Conservation (phyloP, 2,113 vertebrate genomes). For the Paradisaea rubra region DNA sequence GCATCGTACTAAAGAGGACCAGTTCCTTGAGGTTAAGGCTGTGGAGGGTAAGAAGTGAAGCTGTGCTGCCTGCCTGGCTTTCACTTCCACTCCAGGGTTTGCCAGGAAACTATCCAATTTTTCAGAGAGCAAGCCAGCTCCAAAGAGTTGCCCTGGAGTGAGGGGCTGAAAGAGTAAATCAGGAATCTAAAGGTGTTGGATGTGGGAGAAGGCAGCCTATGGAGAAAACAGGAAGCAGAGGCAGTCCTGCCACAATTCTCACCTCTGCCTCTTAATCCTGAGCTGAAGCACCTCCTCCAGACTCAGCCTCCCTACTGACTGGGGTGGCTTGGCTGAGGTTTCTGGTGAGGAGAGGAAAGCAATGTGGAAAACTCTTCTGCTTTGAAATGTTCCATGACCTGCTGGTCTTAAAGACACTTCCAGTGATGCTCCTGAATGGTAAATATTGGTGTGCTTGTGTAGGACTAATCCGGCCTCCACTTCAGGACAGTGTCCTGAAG, state of each 20-base stretch:
- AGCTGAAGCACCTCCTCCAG: background rate
- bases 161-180: background rate
- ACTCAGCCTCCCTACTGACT: background rate
- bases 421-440: background rate
- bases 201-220: background rate
- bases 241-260: background rate
- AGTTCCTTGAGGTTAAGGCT: background rate
- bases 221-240: background rate
- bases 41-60: background rate
- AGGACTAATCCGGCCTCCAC: background rate
- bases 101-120: background rate
- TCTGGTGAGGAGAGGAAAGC: background rate
- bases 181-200: background rate
- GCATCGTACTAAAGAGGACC: fast-evolving
- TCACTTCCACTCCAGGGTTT: background rate
- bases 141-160: background rate
- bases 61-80: background rate
- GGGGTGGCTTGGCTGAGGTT: background rate
- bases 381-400: background rate
- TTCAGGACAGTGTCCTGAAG: background rate
- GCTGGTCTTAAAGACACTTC: background rate
- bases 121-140: background rate
- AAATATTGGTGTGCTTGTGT: background rate
- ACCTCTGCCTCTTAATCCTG: background rate
- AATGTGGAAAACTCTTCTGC: background rate